phyloP scores from a whole-genome alignment of 2,888 invertebrate species.

The Platycheirus rosarum region DNA sequence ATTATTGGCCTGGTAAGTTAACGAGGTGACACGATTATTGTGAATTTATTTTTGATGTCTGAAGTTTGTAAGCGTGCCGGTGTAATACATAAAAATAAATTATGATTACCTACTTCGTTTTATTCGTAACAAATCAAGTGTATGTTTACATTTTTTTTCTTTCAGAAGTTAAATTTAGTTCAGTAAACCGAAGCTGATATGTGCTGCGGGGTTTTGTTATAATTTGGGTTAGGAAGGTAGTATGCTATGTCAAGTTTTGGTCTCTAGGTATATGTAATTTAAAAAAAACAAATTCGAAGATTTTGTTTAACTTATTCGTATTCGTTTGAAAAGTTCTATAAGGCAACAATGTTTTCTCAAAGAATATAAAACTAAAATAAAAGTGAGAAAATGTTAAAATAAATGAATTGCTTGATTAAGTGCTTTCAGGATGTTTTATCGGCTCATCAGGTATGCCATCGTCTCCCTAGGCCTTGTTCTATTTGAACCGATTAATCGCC shows the following conservation, averaged over 20 bases:
- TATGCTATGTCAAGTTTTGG: conserved; percentile 3
- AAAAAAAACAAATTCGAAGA: no score
- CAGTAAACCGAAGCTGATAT: conserved; percentile 26
- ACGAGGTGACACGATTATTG: conserved; percentile 57
- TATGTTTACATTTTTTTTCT: conserved; percentile 48
- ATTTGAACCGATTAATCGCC: no score
- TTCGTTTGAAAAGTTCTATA: no score
- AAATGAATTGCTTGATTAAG: no score
- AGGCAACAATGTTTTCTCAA: no score
- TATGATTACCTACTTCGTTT: neutral
- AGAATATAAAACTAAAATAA: no score
- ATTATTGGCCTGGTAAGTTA: conserved; percentile 26
- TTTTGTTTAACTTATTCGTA: no score
- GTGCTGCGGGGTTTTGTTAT: conserved; percentile 11
- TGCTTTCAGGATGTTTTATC: no score
- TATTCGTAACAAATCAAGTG: neutral
- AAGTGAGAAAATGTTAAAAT: no score
- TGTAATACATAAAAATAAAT: neutral
- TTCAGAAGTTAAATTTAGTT: neutral
- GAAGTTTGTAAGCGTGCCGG: conserved; percentile 7
- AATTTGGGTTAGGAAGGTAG: conserved; percentile 26
- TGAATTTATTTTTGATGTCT: conserved; percentile 27
- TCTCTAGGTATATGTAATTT: no score
- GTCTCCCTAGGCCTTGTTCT: no score
- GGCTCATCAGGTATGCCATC: no score